Evolutionary conservation across 1,140 invertebrate genomes (phyloP).

Genomic region (Hyphantria cunea): DNA sequence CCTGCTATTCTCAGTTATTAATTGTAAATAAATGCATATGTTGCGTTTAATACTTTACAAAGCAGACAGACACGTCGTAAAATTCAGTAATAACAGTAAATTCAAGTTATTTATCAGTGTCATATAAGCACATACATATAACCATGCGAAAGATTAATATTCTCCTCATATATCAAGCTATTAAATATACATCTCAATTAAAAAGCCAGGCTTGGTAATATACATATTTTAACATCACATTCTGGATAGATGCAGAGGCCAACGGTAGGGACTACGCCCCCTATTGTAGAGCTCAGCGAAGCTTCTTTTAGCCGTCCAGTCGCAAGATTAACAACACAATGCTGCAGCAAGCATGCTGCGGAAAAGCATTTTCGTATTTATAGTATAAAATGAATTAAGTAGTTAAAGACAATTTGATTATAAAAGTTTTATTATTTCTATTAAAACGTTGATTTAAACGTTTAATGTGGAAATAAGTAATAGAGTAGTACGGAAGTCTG

Average conservation of each 20-base stretch:
- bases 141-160: too few species aligned
- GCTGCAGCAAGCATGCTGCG: constrained; percentile 2
- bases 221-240: constrained; percentile 13
- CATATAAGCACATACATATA: too few species aligned
- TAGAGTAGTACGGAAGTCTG: too few species aligned
- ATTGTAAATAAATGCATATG: too few species aligned
- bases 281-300: constrained; percentile 18
- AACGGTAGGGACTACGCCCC: constrained; percentile 20
- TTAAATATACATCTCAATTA: background rate
- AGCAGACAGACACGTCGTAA: too few species aligned
- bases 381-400: background rate
- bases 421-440: too few species aligned
- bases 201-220: background rate
- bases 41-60: too few species aligned
- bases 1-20: too few species aligned
- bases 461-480: too few species aligned
- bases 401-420: too few species aligned
- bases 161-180: background rate
- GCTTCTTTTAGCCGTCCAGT: constrained; percentile 11
- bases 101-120: too few species aligned
- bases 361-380: constrained; percentile 10
- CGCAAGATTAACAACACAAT: constrained; percentile 14
- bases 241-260: constrained; percentile 2
- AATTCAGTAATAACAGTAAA: too few species aligned
- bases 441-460: background rate